These are phyloP conservation scores for Synergus umbraculus DNA, from an alignment of 2,888 invertebrate species.

Conservation along the genomic window DNA sequence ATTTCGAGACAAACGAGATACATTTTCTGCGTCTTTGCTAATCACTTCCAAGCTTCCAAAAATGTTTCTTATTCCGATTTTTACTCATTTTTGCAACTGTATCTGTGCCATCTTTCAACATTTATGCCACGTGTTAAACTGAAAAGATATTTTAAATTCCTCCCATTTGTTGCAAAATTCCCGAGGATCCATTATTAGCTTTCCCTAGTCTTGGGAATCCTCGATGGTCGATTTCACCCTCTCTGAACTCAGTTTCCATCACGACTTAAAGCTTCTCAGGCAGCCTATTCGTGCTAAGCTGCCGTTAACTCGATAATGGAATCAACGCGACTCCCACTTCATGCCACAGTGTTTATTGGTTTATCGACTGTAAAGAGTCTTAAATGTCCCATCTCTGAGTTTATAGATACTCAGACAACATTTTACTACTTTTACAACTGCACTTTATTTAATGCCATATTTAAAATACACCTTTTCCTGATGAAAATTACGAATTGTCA, in stretches of 20 bases:
- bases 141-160: constrained; percentile 3
- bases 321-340: constrained; percentile 2
- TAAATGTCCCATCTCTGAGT: constrained; percentile 38
- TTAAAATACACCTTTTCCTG: neutral
- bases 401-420: constrained; percentile 46
- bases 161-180: neutral
- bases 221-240: neutral
- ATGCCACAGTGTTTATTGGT: neutral
- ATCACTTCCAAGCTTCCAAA: neutral
- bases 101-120: constrained; percentile 22
- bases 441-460: neutral
- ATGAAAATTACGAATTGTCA: neutral
- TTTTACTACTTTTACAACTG: neutral
- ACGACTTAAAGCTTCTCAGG: neutral
- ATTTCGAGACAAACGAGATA: neutral
- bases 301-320: constrained; percentile 14
- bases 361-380: constrained; percentile 9
- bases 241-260: neutral
- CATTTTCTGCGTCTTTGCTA: neutral
- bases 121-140: constrained; percentile 22
- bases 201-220: neutral
- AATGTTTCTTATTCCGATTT: neutral
- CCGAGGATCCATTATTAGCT: neutral
- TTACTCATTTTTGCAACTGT: neutral
- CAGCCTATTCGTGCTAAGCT: constrained; percentile 22